These are phyloP conservation scores for Trichosurus vulpecula DNA, from an alignment of 2,797 vertebrate species.

Conservation along the genomic window DNA sequence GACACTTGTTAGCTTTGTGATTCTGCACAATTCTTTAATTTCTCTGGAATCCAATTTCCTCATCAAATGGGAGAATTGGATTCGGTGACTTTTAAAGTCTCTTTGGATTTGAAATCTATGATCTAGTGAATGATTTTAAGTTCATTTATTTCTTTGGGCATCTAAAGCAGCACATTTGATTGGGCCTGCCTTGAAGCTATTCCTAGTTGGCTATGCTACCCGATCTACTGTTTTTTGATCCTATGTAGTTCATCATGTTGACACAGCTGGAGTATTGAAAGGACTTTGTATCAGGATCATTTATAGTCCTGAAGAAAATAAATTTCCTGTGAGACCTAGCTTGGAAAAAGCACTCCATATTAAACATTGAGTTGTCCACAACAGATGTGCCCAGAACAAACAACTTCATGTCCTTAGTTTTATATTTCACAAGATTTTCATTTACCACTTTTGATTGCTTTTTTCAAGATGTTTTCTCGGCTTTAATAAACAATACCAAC, in stretches of 20 bases:
- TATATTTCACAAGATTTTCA: slow-evolving; percentile 18
- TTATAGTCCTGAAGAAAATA: neutral
- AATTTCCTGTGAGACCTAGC: neutral
- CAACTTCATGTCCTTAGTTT: neutral
- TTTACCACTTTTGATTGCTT: slow-evolving; percentile 10
- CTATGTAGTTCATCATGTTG: slow-evolving; percentile 1
- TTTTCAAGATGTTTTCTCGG: slow-evolving; percentile 25
- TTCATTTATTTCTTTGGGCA: neutral
- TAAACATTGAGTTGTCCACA: neutral
- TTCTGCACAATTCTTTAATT: neutral
- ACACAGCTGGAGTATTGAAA: neutral
- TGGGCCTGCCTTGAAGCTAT: neutral
- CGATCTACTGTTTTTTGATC: neutral
- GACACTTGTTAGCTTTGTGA: neutral
- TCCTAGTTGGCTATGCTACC: neutral
- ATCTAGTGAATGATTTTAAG: neutral
- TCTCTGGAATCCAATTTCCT: neutral
- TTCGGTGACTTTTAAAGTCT: neutral
- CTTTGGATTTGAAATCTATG: neutral
- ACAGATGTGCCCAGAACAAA: neutral
- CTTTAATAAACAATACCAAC: neutral
- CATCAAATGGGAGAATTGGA: neutral
- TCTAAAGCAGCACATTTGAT: neutral
- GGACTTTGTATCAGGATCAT: neutral
- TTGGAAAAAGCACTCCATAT: neutral